Conservation (phyloP, 2,888 invertebrate species). For the Caradrina kadenii region DNA sequence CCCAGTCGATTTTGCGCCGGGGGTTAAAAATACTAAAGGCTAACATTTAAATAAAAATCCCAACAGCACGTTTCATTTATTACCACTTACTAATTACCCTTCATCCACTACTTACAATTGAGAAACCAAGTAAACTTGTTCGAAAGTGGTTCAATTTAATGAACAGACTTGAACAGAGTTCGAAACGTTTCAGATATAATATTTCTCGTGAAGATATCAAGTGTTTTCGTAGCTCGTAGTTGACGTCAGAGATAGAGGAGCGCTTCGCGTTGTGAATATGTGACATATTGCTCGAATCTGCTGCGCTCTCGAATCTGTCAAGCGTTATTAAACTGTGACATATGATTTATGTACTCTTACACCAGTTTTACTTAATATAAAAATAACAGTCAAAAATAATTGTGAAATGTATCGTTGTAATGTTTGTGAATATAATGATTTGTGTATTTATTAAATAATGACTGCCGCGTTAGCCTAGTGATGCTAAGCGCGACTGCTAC, state of each 20-base stretch:
- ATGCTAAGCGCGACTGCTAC: too few relatives aligned
- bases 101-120: slow-evolving; percentile 40
- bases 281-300: slow-evolving; percentile 84
- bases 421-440: not conserved
- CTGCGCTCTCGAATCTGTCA: slow-evolving; percentile 85
- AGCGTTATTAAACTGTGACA: slow-evolving; percentile 83
- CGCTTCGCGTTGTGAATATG: slow-evolving; percentile 68
- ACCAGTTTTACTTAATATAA: slow-evolving; percentile 55
- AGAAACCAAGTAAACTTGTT: slow-evolving; percentile 53
- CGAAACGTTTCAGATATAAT: slow-evolving; percentile 39
- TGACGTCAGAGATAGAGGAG: slow-evolving; percentile 68
- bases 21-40: slow-evolving; percentile 2
- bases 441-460: too few relatives aligned
- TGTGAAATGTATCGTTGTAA: slow-evolving; percentile 49
- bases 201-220: slow-evolving; percentile 41
- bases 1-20: too few relatives aligned
- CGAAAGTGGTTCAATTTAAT: slow-evolving; percentile 51
- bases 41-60: slow-evolving; percentile 21
- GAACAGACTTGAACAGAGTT: slow-evolving; percentile 36
- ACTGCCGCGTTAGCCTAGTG: too few relatives aligned
- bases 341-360: slow-evolving; percentile 76
- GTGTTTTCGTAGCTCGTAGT: slow-evolving; percentile 58
- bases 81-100: slow-evolving; percentile 43
- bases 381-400: slow-evolving; percentile 47
- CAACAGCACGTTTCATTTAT: slow-evolving; percentile 10